These are phyloP conservation scores for Aradus depressus DNA, from an alignment of 2,888 invertebrate species.

Conservation along the genomic window DNA sequence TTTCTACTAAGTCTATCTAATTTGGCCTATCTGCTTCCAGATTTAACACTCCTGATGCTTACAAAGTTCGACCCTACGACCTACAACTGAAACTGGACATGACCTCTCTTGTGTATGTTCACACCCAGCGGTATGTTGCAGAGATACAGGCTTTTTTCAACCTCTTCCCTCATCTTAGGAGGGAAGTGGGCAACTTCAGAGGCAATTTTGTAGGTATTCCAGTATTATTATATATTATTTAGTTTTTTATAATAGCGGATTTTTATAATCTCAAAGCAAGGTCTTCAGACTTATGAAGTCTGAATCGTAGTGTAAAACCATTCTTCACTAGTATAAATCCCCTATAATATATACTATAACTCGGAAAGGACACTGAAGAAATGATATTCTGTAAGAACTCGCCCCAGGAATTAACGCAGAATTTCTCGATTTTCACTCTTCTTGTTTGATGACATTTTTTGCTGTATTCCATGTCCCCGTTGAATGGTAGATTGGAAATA, in stretches of 20 bases:
- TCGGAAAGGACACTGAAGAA: too few relatives aligned
- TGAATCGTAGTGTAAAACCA: too few relatives aligned
- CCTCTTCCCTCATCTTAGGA: slow-evolving; percentile 62
- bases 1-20: not conserved
- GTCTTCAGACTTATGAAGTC: too few relatives aligned
- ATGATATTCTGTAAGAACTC: too few relatives aligned
- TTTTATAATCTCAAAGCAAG: too few relatives aligned
- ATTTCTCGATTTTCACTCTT: too few relatives aligned
- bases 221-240: not conserved
- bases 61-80: slow-evolving; percentile 42
- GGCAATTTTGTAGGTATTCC: slow-evolving; percentile 20
- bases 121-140: slow-evolving; percentile 83
- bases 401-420: too few relatives aligned
- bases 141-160: slow-evolving; percentile 78
- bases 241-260: slow-evolving; percentile 3
- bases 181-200: slow-evolving; percentile 23
- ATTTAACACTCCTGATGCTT: slow-evolving; percentile 27
- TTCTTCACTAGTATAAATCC: too few relatives aligned
- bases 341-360: too few relatives aligned
- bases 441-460: too few relatives aligned
- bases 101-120: slow-evolving; percentile 86
- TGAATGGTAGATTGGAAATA: too few relatives aligned
- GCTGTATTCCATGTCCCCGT: too few relatives aligned
- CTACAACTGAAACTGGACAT: slow-evolving; percentile 63
- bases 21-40: slow-evolving; percentile 20